Conservation (phyloP, 2,113 vertebrate species). For the Macrotis lagotis region DNA sequence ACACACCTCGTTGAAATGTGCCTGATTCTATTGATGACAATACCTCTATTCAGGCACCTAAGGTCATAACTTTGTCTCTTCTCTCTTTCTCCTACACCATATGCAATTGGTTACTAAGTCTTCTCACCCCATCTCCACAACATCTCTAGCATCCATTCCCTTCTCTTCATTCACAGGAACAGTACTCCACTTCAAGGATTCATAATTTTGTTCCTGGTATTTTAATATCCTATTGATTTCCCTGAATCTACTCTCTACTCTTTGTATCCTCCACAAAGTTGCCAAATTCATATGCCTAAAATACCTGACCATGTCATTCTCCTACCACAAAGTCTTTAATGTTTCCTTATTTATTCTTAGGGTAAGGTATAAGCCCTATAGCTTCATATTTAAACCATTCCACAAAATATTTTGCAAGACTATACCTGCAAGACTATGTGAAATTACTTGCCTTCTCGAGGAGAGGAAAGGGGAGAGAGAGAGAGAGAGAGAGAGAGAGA, state of each 20-base stretch:
- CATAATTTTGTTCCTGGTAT: not conserved
- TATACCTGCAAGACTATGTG: not conserved
- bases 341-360: not conserved
- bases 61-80: not conserved
- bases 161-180: not conserved
- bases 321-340: not conserved
- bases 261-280: not conserved
- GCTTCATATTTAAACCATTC: not conserved
- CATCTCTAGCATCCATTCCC: not conserved
- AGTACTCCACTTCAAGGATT: not conserved
- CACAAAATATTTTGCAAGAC: not conserved
- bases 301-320: not conserved
- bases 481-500: not conserved
- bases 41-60: not conserved
- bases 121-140: not conserved
- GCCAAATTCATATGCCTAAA: conserved; percentile 2
- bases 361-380: not conserved
- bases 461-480: not conserved
- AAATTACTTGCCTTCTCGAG: not conserved
- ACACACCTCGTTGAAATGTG: not conserved
- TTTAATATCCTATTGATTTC: not conserved
- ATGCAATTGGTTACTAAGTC: not conserved
- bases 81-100: not conserved
- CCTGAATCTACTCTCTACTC: not conserved
- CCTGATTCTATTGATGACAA: not conserved